A percentile compares a stretch with the other conserved stretches of the same genome.
Conservation (phyloP, 2,888 invertebrate genomes). For the Abrostola tripartita region DNA sequence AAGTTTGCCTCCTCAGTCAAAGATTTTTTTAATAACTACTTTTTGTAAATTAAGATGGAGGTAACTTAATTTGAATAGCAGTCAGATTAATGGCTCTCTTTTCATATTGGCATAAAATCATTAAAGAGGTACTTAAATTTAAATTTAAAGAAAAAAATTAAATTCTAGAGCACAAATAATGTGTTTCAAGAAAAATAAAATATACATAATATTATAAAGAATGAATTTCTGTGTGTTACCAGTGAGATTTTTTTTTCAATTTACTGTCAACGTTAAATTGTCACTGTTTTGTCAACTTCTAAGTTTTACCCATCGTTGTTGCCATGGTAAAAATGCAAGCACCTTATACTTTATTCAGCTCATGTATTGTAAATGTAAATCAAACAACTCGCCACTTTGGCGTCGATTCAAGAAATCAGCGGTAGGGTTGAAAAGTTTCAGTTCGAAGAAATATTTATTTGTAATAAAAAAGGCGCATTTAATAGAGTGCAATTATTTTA, state of each 20-base stretch:
- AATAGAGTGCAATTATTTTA: slow-evolving; percentile 38
- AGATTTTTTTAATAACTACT: no score
- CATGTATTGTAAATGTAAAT: slow-evolving; percentile 71
- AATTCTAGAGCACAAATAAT: no score
- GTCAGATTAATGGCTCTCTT: no score
- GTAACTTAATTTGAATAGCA: no score
- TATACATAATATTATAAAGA: no score
- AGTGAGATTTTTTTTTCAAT: not conserved
- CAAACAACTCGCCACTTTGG: slow-evolving; percentile 70
- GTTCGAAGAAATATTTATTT: slow-evolving; percentile 53
- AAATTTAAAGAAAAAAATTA: no score
- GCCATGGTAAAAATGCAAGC: slow-evolving; percentile 44
- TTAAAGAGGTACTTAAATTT: no score
- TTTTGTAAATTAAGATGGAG: no score
- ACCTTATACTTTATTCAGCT: slow-evolving; percentile 64
- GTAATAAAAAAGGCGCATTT: slow-evolving; percentile 27
- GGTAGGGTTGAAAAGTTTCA: slow-evolving; percentile 41
- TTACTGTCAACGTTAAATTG: not conserved
- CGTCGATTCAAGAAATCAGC: slow-evolving; percentile 77
- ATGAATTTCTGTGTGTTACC: no score
- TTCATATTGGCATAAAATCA: no score
- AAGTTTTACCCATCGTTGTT: not conserved
- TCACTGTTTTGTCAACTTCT: not conserved
- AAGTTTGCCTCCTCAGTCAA: no score
- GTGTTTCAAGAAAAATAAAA: no score